Percentiles rank a stretch among this genome's conserved stretches.
phyloP scores from a whole-genome alignment of 2,113 vertebrate genomes.

The Podarcis cretensis region DNA sequence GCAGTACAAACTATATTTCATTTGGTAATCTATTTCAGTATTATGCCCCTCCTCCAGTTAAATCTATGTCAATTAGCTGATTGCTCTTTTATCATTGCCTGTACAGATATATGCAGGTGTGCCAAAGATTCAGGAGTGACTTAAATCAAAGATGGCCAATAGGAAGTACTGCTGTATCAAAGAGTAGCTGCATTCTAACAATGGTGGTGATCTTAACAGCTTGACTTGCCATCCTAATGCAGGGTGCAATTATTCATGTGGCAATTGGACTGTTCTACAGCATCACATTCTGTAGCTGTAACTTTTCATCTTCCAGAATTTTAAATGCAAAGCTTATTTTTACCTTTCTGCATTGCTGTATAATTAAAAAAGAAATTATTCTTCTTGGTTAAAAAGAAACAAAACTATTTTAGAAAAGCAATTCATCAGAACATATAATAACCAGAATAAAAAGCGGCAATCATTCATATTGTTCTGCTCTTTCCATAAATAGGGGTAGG shows the following conservation, averaged over 20 bases:
- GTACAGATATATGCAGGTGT: too few species aligned
- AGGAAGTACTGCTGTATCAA: too few species aligned
- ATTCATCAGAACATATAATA: constrained; percentile 29
- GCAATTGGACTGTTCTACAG: constrained; percentile 1
- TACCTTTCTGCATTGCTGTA: constrained; percentile 16
- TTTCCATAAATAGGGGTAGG: background rate
- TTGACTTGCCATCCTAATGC: background rate
- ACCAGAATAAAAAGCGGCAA: background rate
- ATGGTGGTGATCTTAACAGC: background rate
- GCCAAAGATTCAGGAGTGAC: too few species aligned
- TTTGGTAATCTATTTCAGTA: too few species aligned
- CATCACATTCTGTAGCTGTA: constrained; percentile 15
- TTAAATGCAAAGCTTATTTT: constrained; percentile 37
- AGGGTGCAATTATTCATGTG: background rate
- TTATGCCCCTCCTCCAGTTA: too few species aligned
- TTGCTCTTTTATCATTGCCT: too few species aligned
- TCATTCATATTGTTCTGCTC: constrained; percentile 13
- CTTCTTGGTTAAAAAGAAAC: background rate
- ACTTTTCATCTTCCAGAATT: constrained; percentile 26
- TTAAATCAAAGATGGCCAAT: too few species aligned
- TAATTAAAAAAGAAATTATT: constrained; percentile 3
- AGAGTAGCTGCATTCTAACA: too few species aligned
- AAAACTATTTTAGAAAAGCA: constrained; percentile 1
- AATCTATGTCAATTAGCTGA: too few species aligned
- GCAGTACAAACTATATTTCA: too few species aligned